A percentile compares a stretch with the other conserved stretches of the same genome.
These are phyloP conservation scores for Aporophyla nigra DNA, from an alignment of 2,888 invertebrate species.

Conservation along the genomic window DNA sequence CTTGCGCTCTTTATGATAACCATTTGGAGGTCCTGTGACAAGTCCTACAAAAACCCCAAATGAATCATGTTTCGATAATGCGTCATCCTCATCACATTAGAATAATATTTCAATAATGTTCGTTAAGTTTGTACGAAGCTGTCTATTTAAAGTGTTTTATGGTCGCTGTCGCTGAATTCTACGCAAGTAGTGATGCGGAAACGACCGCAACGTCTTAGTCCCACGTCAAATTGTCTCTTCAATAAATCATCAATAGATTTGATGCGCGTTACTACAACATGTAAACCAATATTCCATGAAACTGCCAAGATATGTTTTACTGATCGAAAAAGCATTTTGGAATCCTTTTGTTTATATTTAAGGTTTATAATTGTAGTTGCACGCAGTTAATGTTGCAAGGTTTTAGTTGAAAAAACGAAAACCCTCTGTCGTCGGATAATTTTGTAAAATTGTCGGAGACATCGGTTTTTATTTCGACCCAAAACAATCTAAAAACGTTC, in stretches of 20 bases:
- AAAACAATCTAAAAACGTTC: constrained; percentile 83
- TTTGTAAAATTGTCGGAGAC: constrained; percentile 86
- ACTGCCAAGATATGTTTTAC: constrained; percentile 74
- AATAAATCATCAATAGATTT: constrained; percentile 80
- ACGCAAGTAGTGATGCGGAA: constrained; percentile 77
- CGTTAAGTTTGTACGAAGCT: constrained; percentile 54
- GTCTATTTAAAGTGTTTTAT: constrained; percentile 65
- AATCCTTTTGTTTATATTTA: constrained; percentile 68
- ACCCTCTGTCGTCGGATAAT: constrained; percentile 81
- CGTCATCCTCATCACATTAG: constrained; percentile 67
- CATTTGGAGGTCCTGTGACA: constrained; percentile 62
- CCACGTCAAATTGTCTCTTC: constrained; percentile 83
- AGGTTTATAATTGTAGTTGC: constrained; percentile 73
- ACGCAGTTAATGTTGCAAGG: constrained; percentile 54
- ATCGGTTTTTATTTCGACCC: constrained; percentile 86
- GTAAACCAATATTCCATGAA: constrained; percentile 83
- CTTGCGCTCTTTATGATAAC: constrained; percentile 75
- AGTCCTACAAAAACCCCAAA: constrained; percentile 62
- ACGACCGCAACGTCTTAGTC: constrained; percentile 79
- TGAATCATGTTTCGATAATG: constrained; percentile 66
- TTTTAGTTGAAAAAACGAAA: constrained; percentile 58
- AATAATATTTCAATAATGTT: constrained; percentile 66
- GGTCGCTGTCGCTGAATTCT: constrained; percentile 77
- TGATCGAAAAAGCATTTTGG: constrained; percentile 60
- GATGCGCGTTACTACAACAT: constrained; percentile 78